Evolutionary conservation across 2,888 invertebrate species (phyloP), one percentile per base, ranked within the genome.

Genomic region (Drosophila tripunctata): DNA sequence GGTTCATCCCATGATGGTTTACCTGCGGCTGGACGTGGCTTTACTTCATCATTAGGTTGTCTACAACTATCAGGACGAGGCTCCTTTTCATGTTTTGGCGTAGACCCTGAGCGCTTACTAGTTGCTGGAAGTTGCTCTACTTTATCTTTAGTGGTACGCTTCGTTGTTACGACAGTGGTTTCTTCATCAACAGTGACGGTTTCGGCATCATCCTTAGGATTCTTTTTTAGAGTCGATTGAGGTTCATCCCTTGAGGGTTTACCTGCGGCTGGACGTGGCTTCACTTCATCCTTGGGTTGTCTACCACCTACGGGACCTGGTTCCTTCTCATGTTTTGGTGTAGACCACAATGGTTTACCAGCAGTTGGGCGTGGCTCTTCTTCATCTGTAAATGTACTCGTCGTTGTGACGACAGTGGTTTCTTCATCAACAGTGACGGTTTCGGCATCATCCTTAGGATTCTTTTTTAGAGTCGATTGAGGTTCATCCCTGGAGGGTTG

Each of bases 171-270:
- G 1, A 36, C 15, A 6, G 35, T 48, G 0, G 35, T 36, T 8
- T 17, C 36, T 8, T 50, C 24, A 1, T 36, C 48, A 2, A 50
- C 17, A 24, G 48, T 36, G 7, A 55, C n/a, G 24, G 27, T 27
- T 19, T 45, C 51, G 1, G 38, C 48, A 36, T 36, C 38, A 5
- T 63, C 48, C 17, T 62, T 50, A 5, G 48, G 36, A 4, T 24
- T 7, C 24, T 27, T 36, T 2, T 17, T 5, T 2, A 36, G 6
- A 6, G 35, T n/a, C 36, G 7, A 36, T 6, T 15, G 36, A 15
- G 70, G 70, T 14, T 56, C 62, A 12, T 50, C 45, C 27, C 31
- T 35, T 6, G 54, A 47, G 0, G 45, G 66, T 3, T 21, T 56
- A 6, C 38, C 48, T 0, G 27, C 17, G 19, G 27, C 14, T 7